Base-by-base conservation (phyloP, 2,888 invertebrate genomes). In the Pseudococcus longispinus region DNA sequence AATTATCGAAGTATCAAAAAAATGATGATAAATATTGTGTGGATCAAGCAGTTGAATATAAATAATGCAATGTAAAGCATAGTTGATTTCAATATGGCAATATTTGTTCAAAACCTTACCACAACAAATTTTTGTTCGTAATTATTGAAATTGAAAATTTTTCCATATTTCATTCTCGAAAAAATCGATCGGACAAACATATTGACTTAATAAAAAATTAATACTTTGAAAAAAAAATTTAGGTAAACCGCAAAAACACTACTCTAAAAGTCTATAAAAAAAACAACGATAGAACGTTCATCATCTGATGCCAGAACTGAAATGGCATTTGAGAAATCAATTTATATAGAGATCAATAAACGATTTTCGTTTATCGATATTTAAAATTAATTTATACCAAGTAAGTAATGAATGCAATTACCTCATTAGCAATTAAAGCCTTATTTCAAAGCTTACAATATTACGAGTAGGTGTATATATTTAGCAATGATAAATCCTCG, bases 401-500 rank as follows among this genome's bases (percentile, higher is more conserved):
- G 11, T 9, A 20, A 11, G 4, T 29, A 26, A 29, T 74, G 29
- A 74, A 74, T 32, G 29, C 29, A 74, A 74, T 74, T 74, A 74
- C 74, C 74, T 74, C 74, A 23, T 1, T 11, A n/a, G 32, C 29
- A 74, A 74, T 74, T 70, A 32, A 74, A 37, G 74, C 74, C 29
- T 74, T 32, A 74, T 32, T 32, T 74, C 32, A 32, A 74, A 74
- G 32, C 74, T 74, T 37, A 74, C 20, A 74, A 29, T 60, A 60
- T 20, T 23, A 60, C 23, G 9, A 9, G 60, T 60, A 11, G 44
- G 37, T 37, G 8, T 37, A 13, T 51, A 60, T 60, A 8, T 60
- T 60, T 60, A 60, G 20, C 60, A 60, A 60, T 60, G 70, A 70
- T 70, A 70, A 70, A 70, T 70, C 70, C 70, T 70, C n/a, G 2